Conservation (phyloP, 37 sponge, comb jelly and placozoan species). For the Bolinopsis microptera region DNA sequence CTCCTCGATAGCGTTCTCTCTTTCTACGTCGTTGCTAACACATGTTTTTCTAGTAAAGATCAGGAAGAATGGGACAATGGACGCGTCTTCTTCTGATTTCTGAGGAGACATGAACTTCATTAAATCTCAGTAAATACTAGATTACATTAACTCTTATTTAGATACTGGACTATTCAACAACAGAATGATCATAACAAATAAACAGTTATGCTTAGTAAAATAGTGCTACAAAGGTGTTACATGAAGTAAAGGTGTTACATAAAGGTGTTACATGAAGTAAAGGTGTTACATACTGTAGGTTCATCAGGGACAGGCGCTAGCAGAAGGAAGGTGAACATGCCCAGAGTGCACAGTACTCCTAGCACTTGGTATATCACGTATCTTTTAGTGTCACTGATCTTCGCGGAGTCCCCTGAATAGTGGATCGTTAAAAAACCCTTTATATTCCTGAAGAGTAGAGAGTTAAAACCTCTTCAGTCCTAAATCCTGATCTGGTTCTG, state of each 20-base stretch:
- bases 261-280: too few relatives aligned
- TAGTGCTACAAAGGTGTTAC: too few relatives aligned
- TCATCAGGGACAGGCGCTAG: not conserved
- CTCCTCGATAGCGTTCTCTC: not conserved
- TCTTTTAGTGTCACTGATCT: not conserved
- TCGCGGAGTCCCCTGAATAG: not conserved
- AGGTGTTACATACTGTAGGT: too few relatives aligned
- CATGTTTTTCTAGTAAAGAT: not conserved
- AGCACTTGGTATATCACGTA: slow-evolving; percentile 11
- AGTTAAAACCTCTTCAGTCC: too few relatives aligned
- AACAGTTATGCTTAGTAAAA: too few relatives aligned
- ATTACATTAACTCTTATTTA: too few relatives aligned
- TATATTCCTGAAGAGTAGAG: too few relatives aligned
- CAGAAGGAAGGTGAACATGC: not conserved
- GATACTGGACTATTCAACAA: too few relatives aligned
- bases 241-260: too few relatives aligned
- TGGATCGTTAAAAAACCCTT: not conserved
- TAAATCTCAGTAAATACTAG: too few relatives aligned
- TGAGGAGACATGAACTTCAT: not conserved
- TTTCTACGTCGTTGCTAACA: too few relatives aligned
- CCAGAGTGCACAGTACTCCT: not conserved
- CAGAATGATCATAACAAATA: too few relatives aligned
- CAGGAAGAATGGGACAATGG: not conserved
- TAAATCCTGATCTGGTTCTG: not conserved
- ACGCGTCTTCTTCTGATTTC: not conserved